These are phyloP conservation scores for Onchidella celtica DNA, from an alignment of 2,888 invertebrate species.

Conservation along the genomic window DNA sequence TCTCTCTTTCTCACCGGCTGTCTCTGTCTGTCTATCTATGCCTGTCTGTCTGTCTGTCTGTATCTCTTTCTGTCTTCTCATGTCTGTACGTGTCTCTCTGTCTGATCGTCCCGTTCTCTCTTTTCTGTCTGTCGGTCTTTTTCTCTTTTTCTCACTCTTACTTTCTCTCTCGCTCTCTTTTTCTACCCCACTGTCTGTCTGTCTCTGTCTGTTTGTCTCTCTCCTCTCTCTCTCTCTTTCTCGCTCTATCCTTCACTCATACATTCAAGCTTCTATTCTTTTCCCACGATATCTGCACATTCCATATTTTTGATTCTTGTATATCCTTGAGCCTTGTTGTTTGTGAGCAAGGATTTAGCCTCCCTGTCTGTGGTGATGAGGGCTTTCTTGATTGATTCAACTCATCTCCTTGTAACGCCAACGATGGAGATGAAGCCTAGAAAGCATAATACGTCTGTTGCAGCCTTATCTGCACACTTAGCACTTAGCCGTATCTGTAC, in stretches of 20 bases:
- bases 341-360: no score
- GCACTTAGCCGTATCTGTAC: no score
- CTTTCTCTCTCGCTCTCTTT: background rate
- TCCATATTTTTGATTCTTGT: no score
- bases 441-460: no score
- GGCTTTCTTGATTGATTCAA: no score
- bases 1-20: background rate
- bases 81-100: background rate
- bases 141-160: background rate
- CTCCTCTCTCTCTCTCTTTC: background rate
- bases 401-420: no score
- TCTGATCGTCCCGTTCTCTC: background rate
- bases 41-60: background rate
- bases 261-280: background rate
- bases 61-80: background rate
- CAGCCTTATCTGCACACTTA: no score
- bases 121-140: background rate
- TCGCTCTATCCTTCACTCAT: background rate
- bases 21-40: background rate
- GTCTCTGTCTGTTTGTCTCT: background rate
- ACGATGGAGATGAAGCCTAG: no score
- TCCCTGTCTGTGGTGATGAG: no score
- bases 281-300: no score
- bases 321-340: no score
- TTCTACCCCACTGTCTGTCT: background rate